Conservation (phyloP, 2,113 vertebrate genomes). For the Cathartes aura region DNA sequence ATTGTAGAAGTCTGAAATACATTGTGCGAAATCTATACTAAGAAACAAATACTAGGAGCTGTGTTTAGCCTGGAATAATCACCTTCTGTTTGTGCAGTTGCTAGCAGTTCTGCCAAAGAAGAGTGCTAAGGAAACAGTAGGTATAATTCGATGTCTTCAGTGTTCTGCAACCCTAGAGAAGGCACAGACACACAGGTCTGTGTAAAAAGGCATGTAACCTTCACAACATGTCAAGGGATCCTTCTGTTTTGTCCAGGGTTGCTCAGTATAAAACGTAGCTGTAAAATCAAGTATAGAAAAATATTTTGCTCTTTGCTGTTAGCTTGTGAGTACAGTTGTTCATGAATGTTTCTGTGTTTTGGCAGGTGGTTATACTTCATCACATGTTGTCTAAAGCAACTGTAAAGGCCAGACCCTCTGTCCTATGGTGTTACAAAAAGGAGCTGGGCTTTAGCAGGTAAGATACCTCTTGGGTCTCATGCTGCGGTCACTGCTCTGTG, state of each 20-base stretch:
- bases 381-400: slow-evolving; percentile 97
- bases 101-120: neutral
- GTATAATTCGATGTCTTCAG: neutral
- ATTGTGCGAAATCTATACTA: rapidly evolving
- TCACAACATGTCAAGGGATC: neutral
- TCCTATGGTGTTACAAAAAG: slow-evolving; percentile 98
- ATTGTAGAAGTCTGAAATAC: neutral
- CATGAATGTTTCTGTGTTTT: neutral
- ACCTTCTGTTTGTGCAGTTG: neutral
- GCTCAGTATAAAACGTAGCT: rapidly evolving
- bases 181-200: neutral
- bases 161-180: neutral
- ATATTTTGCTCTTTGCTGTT: neutral
- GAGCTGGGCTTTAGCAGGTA: slow-evolving; percentile 98
- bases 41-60: neutral
- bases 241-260: neutral
- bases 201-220: neutral
- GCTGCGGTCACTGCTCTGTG: neutral
- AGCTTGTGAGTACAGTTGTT: neutral
- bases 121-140: rapidly evolving
- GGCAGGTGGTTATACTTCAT: slow-evolving; percentile 96
- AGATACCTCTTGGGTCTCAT: rapidly evolving
- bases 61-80: neutral
- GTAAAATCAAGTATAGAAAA: neutral
- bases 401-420: slow-evolving; percentile 91